Conservation (phyloP, 2,888 invertebrate genomes). For the Troilus luridus region DNA sequence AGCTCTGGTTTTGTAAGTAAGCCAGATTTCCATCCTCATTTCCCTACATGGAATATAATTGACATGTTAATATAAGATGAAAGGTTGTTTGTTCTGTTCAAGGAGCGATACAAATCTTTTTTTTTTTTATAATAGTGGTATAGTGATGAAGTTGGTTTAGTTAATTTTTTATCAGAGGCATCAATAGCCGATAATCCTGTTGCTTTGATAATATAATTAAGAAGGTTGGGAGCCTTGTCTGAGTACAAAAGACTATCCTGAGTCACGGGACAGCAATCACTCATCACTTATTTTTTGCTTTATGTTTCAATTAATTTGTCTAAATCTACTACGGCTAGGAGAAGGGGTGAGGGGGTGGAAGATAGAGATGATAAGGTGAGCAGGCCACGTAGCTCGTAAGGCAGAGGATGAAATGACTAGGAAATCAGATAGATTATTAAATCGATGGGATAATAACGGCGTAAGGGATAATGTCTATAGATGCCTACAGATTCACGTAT, state of each 20-base stretch:
- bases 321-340: not conserved
- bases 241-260: not conserved
- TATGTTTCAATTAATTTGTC: conserved; percentile 40
- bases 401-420: no score
- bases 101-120: not conserved
- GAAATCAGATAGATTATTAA: no score
- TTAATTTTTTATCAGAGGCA: not conserved
- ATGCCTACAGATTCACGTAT: no score
- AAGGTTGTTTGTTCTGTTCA: no score
- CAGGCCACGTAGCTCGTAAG: no score
- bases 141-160: not conserved
- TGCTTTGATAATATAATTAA: conserved; percentile 31
- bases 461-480: no score
- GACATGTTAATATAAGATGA: no score
- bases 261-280: conserved; percentile 4
- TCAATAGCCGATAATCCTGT: conserved; percentile 7
- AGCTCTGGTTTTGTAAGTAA: no score
- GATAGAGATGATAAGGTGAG: no score
- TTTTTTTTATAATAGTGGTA: not conserved
- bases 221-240: conserved; percentile 4
- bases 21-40: no score
- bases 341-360: not conserved
- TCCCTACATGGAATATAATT: no score
- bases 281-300: conserved; percentile 8
- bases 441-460: no score